Conservation (phyloP, 2,888 invertebrate species). For the Sesia apiformis region DNA sequence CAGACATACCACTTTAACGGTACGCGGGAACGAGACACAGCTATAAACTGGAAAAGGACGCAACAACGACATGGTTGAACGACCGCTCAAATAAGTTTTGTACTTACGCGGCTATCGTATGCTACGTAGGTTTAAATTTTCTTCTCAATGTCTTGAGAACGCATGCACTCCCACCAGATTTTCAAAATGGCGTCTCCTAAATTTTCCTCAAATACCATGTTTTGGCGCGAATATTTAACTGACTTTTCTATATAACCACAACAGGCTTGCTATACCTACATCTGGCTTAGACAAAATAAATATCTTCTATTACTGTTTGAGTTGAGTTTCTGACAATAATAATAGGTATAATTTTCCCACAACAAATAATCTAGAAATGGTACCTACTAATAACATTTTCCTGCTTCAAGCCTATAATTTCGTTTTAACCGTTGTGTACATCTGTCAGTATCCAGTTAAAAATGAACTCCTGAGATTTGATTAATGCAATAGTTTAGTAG, state of each 20-base stretch:
- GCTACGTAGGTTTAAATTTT: conserved; percentile 62
- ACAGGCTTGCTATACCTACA: too few relatives aligned
- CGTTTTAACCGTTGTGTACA: conserved; percentile 23
- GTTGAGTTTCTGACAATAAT: too few relatives aligned
- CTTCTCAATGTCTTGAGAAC: conserved; percentile 56
- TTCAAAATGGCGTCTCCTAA: conserved; percentile 42
- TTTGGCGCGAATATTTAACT: too few relatives aligned
- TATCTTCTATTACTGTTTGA: too few relatives aligned
- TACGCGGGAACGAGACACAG: conserved; percentile 49
- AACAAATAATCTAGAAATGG: too few relatives aligned
- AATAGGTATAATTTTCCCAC: too few relatives aligned
- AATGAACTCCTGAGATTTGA: not conserved
- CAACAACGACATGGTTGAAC: conserved; percentile 64
- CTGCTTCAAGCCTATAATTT: conserved; percentile 46
- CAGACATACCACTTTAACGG: conserved; percentile 70
- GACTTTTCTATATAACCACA: too few relatives aligned
- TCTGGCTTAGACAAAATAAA: too few relatives aligned
- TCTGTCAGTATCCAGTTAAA: not conserved
- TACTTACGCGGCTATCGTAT: conserved; percentile 52
- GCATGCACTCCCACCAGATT: conserved; percentile 42
- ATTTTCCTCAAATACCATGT: conserved; percentile 19
- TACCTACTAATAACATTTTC: conserved; percentile 37
- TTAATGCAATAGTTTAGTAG: not conserved
- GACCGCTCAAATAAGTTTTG: conserved; percentile 74
- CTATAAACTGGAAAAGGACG: conserved; percentile 33